A percentile compares a stretch with the other conserved stretches of the same genome.
phyloP scores from a whole-genome alignment of 2,113 vertebrate species.

The Mirounga angustirostris region DNA sequence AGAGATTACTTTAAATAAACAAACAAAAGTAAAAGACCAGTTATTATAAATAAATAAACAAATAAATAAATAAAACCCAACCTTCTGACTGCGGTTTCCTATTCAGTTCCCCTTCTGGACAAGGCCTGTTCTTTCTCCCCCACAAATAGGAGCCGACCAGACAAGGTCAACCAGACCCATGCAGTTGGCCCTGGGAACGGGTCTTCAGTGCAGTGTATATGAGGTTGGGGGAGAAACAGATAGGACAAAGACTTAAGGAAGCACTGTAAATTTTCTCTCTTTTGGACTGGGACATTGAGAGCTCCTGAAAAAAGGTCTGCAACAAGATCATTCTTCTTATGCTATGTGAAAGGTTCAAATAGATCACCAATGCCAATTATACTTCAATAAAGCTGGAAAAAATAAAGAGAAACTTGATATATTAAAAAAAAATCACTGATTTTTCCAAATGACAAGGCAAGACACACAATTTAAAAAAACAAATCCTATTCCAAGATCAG shows the following conservation, averaged over 20 bases:
- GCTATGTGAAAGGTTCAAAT: not conserved
- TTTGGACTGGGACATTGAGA: not conserved
- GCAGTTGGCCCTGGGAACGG: not conserved
- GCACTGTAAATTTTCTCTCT: not conserved
- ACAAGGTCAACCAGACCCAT: not conserved
- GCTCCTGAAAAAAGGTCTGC: not conserved
- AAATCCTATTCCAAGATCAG: not conserved
- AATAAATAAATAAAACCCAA: not conserved
- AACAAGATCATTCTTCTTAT: not conserved
- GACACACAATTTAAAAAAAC: not conserved
- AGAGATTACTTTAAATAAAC: too few relatives aligned
- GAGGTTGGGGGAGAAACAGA: not conserved
- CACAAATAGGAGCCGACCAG: not conserved
- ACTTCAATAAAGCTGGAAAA: not conserved
- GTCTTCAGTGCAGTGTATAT: not conserved
- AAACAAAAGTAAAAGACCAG: too few relatives aligned
- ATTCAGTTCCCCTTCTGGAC: not conserved
- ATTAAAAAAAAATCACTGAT: not conserved
- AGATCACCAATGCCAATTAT: not conserved
- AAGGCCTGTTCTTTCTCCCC: not conserved
- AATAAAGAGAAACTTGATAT: not conserved
- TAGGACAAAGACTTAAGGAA: not conserved
- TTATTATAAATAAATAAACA: too few relatives aligned
- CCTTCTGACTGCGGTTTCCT: not conserved
- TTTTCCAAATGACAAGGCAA: constrained; percentile 30